These are phyloP conservation scores for Andinoacara biseriatus DNA, from an alignment of 2,113 vertebrate species.

Conservation along the genomic window DNA sequence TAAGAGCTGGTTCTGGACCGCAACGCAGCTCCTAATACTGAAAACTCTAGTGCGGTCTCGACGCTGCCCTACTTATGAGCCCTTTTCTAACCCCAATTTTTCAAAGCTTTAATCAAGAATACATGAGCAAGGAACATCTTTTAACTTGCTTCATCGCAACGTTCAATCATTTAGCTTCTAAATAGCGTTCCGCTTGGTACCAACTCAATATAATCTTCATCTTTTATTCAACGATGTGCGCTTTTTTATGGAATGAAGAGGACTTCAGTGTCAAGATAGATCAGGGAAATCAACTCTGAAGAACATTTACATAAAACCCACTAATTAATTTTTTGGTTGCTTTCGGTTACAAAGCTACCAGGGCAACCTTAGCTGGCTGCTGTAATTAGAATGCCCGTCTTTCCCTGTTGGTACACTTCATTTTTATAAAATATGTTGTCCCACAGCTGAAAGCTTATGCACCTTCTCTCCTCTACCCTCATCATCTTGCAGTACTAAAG, in stretches of 20 bases:
- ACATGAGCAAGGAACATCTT: neutral
- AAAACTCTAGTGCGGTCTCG: neutral
- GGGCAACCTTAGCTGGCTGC: neutral
- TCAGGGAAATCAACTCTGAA: neutral
- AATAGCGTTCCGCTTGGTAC: neutral
- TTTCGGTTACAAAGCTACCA: neutral
- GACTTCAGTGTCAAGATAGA: neutral
- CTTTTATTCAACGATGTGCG: neutral
- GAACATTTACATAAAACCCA: slow-evolving; percentile 2
- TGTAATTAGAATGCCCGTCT: neutral
- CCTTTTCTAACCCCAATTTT: neutral
- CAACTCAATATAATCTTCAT: slow-evolving; percentile 8
- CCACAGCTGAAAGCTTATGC: neutral
- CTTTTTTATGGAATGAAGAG: neutral
- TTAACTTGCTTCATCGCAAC: neutral
- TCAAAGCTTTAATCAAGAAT: neutral
- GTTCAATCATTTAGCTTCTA: slow-evolving; percentile 5
- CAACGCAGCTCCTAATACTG: fast-evolving
- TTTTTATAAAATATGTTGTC: fast-evolving
- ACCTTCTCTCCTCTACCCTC: neutral
- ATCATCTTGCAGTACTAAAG: neutral
- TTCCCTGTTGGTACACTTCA: neutral
- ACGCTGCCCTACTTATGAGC: neutral
- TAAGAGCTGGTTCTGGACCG: no score
- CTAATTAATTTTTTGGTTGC: neutral